Base-by-base conservation (phyloP, 2,797 vertebrate genomes). In the Salarias fasciatus region DNA sequence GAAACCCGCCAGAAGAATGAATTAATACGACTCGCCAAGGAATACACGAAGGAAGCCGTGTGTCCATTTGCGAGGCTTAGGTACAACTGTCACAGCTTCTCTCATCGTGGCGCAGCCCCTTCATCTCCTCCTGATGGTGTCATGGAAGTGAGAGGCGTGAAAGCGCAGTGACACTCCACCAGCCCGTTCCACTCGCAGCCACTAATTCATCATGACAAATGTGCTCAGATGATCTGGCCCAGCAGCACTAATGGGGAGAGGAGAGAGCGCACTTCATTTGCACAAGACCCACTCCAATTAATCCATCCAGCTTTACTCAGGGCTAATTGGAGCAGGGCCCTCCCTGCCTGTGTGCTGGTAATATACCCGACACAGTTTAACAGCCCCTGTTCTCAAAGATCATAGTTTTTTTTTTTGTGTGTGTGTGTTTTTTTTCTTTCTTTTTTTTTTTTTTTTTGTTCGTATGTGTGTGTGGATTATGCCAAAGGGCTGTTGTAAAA, bases 171-270 rank as follows among this genome's bases (percentile, higher is more conserved):
- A 91, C 90, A 89, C 89, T 83, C 79, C 70, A 66, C 80, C 76
- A 87, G 86, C 85, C 80, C 88, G 88, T 91, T 89, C 89, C 88
- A 87, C 88, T 80, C 79, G 64, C 85, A 69, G 86, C 79, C 69
- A 54, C 87, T 93, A 92, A 93, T 92, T 91, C 88, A 89, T 92
- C 90, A 86, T 92, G 91, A 92, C 92, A 92, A 92, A 92, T 91
- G 89, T 90, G 88, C 88, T 91, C 87, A 82, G 89, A 92, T 92
- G 86, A 91, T 91, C 87, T 82, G 87, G 87, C 83, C 89, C 90
- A 88, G 85, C 84, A 86, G 86, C 86, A 84, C 87, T 90, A 89
- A 87, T 89, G 86, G 84, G 88, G 87, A 90, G 87, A 83, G 80
- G 86, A 78, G 88, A 66, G 88, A 75, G 88, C 71, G 79, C 82